Base-by-base conservation (phyloP, 37 sponge, comb jelly and placozoan species). In the Eunapius fragilis region DNA sequence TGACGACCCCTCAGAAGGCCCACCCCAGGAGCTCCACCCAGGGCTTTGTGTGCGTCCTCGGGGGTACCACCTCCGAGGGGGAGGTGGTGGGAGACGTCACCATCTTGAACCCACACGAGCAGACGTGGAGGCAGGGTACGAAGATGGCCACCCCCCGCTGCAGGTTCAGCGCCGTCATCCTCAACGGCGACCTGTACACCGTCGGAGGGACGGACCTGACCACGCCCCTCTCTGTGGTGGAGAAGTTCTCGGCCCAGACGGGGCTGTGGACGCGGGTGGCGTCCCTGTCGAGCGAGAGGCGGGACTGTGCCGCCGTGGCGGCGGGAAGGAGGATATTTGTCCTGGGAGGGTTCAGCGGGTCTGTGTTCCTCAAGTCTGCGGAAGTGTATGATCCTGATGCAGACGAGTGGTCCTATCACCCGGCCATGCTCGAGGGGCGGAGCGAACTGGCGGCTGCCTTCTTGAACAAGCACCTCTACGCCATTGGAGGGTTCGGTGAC, bases 321-420 rank as follows among this genome's bases (percentile, higher is more conserved):
- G 88, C 91, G 6, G 79, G 77, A 28, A 71, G 31, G 37, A 74
- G 84, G 27, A 77, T 95, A n/a, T 89, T 77, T 80, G 91, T 87
- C 5, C 69, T 92, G 23, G 96, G 96, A n/a, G 93, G 96, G 30
- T 92, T 75, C 72, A 89, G 85, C 80, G 96, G 96, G 1, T 75
- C 80, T 19, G 87, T 89, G 25, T 91, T 75, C 49, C 89, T 95
- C n/a, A 70, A 84, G 9, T 88, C 89, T 4, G 83, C 94, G 48
- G 97, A 96, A 72, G 17, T 91, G 33, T 96, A 91, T 31, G 48
- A 90, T 28, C 87, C 92, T 4, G 77, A 75, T 0, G 32, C 73
- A 1, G 87, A 95, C 50, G 85, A 80, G 72, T 95, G 96, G 96
- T 31, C 70, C 0, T 80, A 89, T 45, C 89, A 88, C 41, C 83